Evolutionary conservation across 2,888 invertebrate species (phyloP).

Genomic region (Andricus quercusramuli): DNA sequence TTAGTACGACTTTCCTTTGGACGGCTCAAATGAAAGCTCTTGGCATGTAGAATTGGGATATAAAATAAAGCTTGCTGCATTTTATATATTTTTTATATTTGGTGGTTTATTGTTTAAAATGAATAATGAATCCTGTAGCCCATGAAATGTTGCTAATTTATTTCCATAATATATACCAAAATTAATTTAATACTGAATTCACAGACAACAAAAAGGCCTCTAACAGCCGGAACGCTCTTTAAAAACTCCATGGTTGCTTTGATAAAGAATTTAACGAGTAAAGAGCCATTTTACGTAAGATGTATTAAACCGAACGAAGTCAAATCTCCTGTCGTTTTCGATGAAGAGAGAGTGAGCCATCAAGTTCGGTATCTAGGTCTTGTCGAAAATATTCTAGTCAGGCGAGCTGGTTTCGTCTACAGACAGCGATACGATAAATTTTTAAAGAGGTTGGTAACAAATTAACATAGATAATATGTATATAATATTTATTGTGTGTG

Average conservation of each 20-base stretch:
- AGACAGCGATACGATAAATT: constrained; percentile 96
- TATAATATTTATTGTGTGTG: constrained; percentile 26
- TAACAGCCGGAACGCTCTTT: constrained; percentile 96
- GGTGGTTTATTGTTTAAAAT: too few relatives aligned
- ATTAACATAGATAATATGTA: constrained; percentile 18
- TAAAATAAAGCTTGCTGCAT: too few relatives aligned
- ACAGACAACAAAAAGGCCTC: constrained; percentile 95
- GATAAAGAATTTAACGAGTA: constrained; percentile 92
- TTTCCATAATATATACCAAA: not conserved
- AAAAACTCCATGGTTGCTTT: constrained; percentile 96
- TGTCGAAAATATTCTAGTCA: constrained; percentile 96
- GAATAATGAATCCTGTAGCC: too few relatives aligned
- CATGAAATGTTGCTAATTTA: too few relatives aligned
- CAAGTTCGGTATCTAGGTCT: constrained; percentile 93
- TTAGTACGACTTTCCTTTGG: too few relatives aligned
- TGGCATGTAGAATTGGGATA: too few relatives aligned
- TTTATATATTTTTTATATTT: too few relatives aligned
- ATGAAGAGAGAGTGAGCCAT: constrained; percentile 88
- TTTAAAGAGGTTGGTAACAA: constrained; percentile 84
- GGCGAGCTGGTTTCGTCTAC: constrained; percentile 98
- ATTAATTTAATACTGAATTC: constrained; percentile 56
- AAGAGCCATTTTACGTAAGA: constrained; percentile 97
- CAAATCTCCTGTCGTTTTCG: constrained; percentile 92
- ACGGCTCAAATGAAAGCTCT: too few relatives aligned
- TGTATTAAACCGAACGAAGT: constrained; percentile 98